phyloP scores from a whole-genome alignment of 2,113 vertebrate genomes.

The Jacana jacana region DNA sequence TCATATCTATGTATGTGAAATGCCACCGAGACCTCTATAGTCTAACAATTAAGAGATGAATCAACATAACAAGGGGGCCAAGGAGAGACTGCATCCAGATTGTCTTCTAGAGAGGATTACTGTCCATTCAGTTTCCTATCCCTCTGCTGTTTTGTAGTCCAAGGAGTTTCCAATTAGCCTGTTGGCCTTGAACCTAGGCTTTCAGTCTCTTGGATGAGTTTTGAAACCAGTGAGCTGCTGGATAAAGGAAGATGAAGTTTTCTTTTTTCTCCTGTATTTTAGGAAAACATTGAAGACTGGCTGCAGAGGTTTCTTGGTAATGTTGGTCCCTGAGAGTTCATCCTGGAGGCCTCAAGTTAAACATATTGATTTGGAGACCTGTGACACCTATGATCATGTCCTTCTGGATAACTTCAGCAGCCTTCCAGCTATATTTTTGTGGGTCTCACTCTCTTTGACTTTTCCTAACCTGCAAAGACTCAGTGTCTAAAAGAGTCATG shows the following conservation, averaged over 20 bases:
- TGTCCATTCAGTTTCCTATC: not conserved
- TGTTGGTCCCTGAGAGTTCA: not conserved
- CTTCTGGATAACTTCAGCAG: not conserved
- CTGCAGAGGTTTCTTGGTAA: not conserved
- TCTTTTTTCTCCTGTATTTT: not conserved
- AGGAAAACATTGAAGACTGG: not conserved
- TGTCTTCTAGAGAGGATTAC: not conserved
- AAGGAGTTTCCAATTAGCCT: not conserved
- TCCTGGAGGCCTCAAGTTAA: not conserved
- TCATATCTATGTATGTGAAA: not conserved
- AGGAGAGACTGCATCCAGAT: not conserved
- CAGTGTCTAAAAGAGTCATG: not conserved
- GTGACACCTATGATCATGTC: not conserved
- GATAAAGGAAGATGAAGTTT: not conserved
- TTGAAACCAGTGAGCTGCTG: not conserved
- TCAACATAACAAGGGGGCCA: not conserved
- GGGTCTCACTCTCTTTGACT: not conserved
- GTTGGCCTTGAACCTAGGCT: not conserved
- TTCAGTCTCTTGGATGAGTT: not conserved
- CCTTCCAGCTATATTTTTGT: not conserved
- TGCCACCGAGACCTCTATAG: not conserved
- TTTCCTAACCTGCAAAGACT: not conserved
- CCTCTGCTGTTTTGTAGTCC: not conserved
- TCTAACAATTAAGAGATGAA: not conserved
- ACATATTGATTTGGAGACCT: not conserved